Evolutionary conservation across 2,113 vertebrate species (phyloP), one percentile per base, ranked within the genome.

Genomic region (Callopanchax toddi): DNA sequence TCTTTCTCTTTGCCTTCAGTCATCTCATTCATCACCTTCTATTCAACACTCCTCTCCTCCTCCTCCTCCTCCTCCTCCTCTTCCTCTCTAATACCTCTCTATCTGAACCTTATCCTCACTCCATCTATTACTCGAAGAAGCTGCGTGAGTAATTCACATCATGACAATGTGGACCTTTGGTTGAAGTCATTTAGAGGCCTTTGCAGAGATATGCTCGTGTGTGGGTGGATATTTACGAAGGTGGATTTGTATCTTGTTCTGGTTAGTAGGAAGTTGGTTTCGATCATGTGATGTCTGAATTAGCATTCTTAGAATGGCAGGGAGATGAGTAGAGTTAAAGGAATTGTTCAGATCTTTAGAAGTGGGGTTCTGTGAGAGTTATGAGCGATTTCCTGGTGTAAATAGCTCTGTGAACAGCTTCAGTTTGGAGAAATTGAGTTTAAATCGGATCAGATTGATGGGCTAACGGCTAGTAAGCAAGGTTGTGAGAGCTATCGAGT

Each of bases 11-110:
- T 44, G 82, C 85, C 83, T 67, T 76, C 51, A 84, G 85, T 83
- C 84, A 85, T 81, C 40, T 91, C 87, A 82, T 83, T 91, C 87
- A 85, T 76, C 86, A 76, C 87, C 79, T 85, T 77, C 84, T 71
- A 75, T 85, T 89, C 78, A 82, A 40, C 59, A 65, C 55, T 60
- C 21, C 55, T 57, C 51, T 64, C 36, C 60, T 67, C 11, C 37
- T 53, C 60, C 71, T 32, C 67, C 71, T n/a, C n/a, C n/a, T n/a
- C n/a, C 29, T 32, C 29, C 29, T 60, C 59, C 66, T 70, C 44
- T 63, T 79, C 78, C 78, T 84, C 79, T 64, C 59, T 60, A 69
- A 67, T 74, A 50, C 58, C 63, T 72, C 74, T 74, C 72, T 23
- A 75, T 70, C 57, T 58, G 37, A 67, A 52, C 37, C 65, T 22